Conservation (phyloP, 2,888 invertebrate genomes). For the Branchinecta sandiegonensis region DNA sequence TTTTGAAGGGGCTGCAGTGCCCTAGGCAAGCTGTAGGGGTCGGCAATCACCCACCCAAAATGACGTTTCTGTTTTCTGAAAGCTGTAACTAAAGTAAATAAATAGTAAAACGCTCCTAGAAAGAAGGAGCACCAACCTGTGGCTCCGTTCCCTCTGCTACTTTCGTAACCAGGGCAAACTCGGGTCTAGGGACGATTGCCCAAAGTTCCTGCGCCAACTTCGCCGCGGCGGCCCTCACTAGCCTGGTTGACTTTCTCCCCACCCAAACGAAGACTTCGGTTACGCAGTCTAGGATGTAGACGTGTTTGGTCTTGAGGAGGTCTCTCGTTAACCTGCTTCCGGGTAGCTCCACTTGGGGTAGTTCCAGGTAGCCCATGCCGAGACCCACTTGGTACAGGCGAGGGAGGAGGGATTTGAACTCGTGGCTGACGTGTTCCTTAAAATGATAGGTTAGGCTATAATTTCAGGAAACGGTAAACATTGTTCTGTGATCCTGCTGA, state of each 20-base stretch:
- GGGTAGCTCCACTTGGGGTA: slow-evolving; percentile 76
- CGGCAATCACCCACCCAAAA: no score
- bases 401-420: slow-evolving; percentile 44
- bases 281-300: slow-evolving; percentile 89
- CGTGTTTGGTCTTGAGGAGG: slow-evolving; percentile 72
- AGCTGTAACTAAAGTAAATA: no score
- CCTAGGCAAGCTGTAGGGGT: no score
- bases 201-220: slow-evolving; percentile 93
- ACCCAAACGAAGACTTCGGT: slow-evolving; percentile 94
- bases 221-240: slow-evolving; percentile 87
- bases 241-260: slow-evolving; percentile 88
- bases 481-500: background rate
- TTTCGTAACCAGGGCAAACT: slow-evolving; percentile 71
- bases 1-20: no score
- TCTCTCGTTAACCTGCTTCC: slow-evolving; percentile 59
- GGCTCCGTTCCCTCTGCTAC: slow-evolving; percentile 83
- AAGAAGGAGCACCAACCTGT: slow-evolving; percentile 41
- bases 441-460: background rate
- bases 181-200: slow-evolving; percentile 69
- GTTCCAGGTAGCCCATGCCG: slow-evolving; percentile 95
- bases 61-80: no score
- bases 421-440: slow-evolving; percentile 50
- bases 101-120: no score
- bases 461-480: background rate
- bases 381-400: slow-evolving; percentile 85